phyloP scores from a whole-genome alignment of 2,888 invertebrate species.

The Mamestra brassicae region DNA sequence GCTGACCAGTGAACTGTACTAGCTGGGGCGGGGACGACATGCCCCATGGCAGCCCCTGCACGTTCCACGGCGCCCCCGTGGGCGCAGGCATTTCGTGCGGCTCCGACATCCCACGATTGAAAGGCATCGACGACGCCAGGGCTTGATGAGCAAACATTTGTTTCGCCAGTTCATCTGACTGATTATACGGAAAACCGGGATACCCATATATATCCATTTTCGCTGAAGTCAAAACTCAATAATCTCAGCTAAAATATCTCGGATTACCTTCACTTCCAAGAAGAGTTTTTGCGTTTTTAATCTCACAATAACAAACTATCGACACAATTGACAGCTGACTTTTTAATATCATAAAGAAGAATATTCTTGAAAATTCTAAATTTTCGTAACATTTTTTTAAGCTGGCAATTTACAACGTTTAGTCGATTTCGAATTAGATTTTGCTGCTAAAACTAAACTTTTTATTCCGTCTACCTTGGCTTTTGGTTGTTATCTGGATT shows the following conservation, averaged over 20 bases:
- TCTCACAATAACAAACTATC: constrained; percentile 59
- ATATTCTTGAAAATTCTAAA: constrained; percentile 63
- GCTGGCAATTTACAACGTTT: background rate
- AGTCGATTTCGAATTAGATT: constrained; percentile 9
- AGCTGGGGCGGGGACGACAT: constrained; percentile 83
- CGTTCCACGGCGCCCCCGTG: constrained; percentile 88
- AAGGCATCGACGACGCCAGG: constrained; percentile 74
- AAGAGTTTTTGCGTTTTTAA: constrained; percentile 24
- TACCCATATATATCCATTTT: constrained; percentile 86
- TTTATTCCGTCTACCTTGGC: too few relatives aligned
- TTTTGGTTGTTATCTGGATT: too few relatives aligned
- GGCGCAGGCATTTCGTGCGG: constrained; percentile 84
- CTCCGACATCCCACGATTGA: constrained; percentile 72
- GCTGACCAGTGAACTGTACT: constrained; percentile 87
- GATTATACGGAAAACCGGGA: constrained; percentile 79
- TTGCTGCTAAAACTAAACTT: too few relatives aligned
- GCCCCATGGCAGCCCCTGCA: constrained; percentile 90
- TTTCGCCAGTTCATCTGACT: constrained; percentile 83
- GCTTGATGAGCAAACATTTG: constrained; percentile 86
- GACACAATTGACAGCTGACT: constrained; percentile 58
- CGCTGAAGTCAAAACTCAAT: constrained; percentile 9
- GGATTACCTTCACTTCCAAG: constrained; percentile 34
- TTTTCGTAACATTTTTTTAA: constrained; percentile 5
- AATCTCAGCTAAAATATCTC: constrained; percentile 23
- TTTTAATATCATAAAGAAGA: constrained; percentile 49